These are phyloP conservation scores for Drosophila bocqueti DNA, from an alignment of 1,140 invertebrate genomes.

Conservation along the genomic window DNA sequence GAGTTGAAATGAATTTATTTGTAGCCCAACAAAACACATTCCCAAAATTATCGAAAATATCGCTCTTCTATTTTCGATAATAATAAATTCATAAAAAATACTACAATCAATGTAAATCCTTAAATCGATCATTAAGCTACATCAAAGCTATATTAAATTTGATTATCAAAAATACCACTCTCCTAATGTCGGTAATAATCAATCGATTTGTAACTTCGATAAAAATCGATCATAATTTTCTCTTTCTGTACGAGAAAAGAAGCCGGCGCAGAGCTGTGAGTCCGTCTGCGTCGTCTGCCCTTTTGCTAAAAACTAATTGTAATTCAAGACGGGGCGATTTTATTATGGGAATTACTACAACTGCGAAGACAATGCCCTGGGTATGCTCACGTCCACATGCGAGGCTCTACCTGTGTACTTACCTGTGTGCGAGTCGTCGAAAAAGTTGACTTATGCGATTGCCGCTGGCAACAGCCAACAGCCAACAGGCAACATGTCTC, in stretches of 20 bases:
- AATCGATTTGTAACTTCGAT: background rate
- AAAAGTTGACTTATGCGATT: slow-evolving; percentile 79
- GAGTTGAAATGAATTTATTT: too few relatives aligned
- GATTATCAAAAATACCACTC: background rate
- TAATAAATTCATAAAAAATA: background rate
- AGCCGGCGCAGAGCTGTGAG: slow-evolving; percentile 5
- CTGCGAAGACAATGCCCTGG: slow-evolving; percentile 58
- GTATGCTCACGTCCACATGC: slow-evolving; percentile 40
- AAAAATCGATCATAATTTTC: background rate
- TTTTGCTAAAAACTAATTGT: slow-evolving; percentile 81
- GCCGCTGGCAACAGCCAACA: slow-evolving; percentile 36
- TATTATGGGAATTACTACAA: slow-evolving; percentile 84
- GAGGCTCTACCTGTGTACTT: slow-evolving; percentile 7
- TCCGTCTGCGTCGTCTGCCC: slow-evolving; percentile 39
- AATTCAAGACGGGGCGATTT: slow-evolving; percentile 85
- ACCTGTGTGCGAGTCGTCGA: slow-evolving; percentile 23
- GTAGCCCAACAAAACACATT: too few relatives aligned
- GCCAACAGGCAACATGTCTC: slow-evolving; percentile 60
- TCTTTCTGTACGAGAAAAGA: background rate
- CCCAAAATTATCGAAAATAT: background rate
- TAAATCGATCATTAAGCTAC: background rate
- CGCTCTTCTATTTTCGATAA: background rate
- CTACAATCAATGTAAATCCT: background rate
- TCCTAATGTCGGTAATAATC: background rate
- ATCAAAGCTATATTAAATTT: too few relatives aligned